A percentile compares a stretch with the other conserved stretches of the same genome.
Conservation (phyloP, 1,140 invertebrate species). For the Leguminivora glycinivorella region DNA sequence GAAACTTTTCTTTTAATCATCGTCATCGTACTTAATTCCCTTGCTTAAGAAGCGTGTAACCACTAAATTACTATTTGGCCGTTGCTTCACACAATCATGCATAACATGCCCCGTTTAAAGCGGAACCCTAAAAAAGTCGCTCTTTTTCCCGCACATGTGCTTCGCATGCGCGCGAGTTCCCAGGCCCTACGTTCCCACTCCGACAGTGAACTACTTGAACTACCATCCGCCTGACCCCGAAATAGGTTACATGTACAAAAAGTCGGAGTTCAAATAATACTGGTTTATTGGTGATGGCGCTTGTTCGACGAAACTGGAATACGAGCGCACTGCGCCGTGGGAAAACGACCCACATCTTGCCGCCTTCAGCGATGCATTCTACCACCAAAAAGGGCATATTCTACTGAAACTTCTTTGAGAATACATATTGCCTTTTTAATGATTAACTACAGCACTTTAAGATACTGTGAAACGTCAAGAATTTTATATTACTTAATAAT, state of each 20-base stretch:
- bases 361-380: slow-evolving; percentile 62
- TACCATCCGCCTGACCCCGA: not conserved
- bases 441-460: not conserved
- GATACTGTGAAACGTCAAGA: no score
- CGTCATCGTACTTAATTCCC: not conserved
- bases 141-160: slow-evolving; percentile 55
- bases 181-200: slow-evolving; percentile 33
- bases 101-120: not conserved
- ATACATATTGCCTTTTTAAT: not conserved
- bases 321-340: slow-evolving; percentile 52
- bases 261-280: not conserved
- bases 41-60: not conserved
- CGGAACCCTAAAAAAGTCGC: slow-evolving; percentile 23
- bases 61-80: not conserved
- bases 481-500: no score
- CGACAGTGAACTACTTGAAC: not conserved
- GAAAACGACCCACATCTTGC: slow-evolving; percentile 62
- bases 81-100: not conserved
- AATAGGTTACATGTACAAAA: not conserved
- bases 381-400: slow-evolving; percentile 28
- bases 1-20: no score
- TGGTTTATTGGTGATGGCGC: not conserved
- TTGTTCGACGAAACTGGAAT: not conserved
- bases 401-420: not conserved
- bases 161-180: slow-evolving; percentile 51